phyloP scores from a whole-genome alignment of 2,113 vertebrate genomes.

The Solenodon paradoxus region DNA sequence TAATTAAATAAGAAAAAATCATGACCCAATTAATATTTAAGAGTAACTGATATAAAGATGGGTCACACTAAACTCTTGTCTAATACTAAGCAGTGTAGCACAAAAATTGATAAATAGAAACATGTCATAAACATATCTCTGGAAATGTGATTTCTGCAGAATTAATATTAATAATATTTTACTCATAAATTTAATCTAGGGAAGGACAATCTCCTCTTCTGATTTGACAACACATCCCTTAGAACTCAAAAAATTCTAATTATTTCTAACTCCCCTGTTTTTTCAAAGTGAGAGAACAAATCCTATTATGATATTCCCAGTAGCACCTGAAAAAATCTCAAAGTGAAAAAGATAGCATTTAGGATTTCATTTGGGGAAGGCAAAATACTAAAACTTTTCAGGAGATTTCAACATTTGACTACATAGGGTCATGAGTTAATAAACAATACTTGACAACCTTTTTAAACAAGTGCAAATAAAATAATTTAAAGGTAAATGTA shows the following conservation, averaged over 20 bases:
- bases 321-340: background rate
- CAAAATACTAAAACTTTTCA: slow-evolving; percentile 15
- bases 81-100: background rate
- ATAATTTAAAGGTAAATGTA: background rate
- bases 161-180: slow-evolving; percentile 1
- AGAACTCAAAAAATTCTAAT: no score
- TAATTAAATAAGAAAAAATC: background rate
- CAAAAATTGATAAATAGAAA: background rate
- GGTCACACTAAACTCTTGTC: background rate
- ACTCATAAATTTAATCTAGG: background rate
- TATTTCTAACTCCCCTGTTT: no score
- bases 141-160: background rate
- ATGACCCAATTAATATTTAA: background rate
- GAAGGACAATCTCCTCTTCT: background rate
- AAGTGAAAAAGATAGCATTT: background rate
- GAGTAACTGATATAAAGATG: background rate
- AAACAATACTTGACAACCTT: background rate
- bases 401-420: background rate
- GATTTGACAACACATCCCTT: background rate
- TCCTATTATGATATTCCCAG: background rate
- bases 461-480: background rate
- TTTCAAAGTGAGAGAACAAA: background rate
- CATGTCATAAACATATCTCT: background rate
- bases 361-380: background rate
- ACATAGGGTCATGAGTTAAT: background rate